Conservation (phyloP, 2,797 vertebrate species). For the Melanotaenia nigrans region DNA sequence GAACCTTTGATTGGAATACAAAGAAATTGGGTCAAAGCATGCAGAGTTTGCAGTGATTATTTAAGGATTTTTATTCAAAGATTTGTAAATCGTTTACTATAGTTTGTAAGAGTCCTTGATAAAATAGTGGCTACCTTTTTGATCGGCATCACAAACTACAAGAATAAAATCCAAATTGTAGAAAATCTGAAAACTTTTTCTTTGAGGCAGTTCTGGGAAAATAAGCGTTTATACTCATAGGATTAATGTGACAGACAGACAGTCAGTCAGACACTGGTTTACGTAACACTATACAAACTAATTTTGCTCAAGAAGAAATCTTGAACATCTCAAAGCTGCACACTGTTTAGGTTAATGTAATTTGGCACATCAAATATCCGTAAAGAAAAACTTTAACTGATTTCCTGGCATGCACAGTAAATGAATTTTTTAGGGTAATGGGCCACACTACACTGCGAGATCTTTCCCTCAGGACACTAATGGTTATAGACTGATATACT, state of each 20-base stretch:
- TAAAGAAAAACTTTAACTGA: slow-evolving; percentile 3
- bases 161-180: neutral
- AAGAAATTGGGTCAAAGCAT: neutral
- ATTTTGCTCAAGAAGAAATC: neutral
- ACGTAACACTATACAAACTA: neutral
- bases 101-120: no score
- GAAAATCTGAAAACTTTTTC: neutral
- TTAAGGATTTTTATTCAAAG: no score
- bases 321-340: neutral
- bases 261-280: neutral
- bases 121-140: no score
- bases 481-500: slow-evolving; percentile 37
- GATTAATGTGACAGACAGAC: neutral
- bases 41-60: no score
- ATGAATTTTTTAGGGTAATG: slow-evolving; percentile 18
- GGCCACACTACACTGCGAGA: slow-evolving; percentile 35
- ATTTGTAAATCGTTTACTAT: no score
- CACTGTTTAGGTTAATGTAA: neutral
- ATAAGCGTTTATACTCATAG: no score
- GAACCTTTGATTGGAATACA: neutral
- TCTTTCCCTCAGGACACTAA: slow-evolving; percentile 44
- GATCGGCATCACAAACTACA: neutral
- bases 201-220: neutral
- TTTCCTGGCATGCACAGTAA: slow-evolving; percentile 5
- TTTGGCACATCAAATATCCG: neutral